Base-by-base conservation (phyloP, 2,888 invertebrate genomes). In the Sarcophaga variegata region DNA sequence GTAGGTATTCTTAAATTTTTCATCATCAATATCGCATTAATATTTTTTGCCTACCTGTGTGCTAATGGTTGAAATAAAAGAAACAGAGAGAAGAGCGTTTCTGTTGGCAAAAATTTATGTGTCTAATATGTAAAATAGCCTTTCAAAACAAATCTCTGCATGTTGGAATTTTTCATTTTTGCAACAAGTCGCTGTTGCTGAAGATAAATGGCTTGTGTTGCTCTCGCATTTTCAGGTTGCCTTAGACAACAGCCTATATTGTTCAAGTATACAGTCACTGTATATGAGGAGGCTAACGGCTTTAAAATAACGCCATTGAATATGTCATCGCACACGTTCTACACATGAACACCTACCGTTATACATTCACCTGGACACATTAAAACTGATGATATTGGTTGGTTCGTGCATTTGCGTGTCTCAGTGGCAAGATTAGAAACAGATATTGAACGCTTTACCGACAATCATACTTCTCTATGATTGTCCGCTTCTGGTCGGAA, bases 51-150 rank as follows among this genome's bases (percentile, higher is more conserved):
- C 20, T 25, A 60, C 10, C 20, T 3, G 4, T 8, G 10, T 37
- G 37, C 37, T 37, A 37, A 37, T 37, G 37, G 37, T 10, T 37
- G 8, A 37, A 37, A 37, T 37, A 37, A 37, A 10, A 37, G 37
- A 8, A 8, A 37, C 37, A 37, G 37, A 27, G 27, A 60, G 49
- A 45, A 60, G 49, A 45, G 6, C 47, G 12, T 37, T 49, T 80
- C 71, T 37, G n/a, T 71, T 76, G 11, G n/a, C 20, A 10, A 81
- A 70, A 79, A 82, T 79, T 79, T 75, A 82, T 85, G 78, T 70
- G 75, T 81, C 81, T 75, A 78, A 71, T 85, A 75, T 85, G 78
- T 49, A 82, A 81, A 86, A 67, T 81, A 78, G 78, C 69, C 69
- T 25, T 64, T 49, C 20, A 59, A 63, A 20, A 22, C 12, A 60